These are phyloP conservation scores for Eupithecia subumbrata DNA, from an alignment of 2,888 invertebrate species.

Conservation along the genomic window DNA sequence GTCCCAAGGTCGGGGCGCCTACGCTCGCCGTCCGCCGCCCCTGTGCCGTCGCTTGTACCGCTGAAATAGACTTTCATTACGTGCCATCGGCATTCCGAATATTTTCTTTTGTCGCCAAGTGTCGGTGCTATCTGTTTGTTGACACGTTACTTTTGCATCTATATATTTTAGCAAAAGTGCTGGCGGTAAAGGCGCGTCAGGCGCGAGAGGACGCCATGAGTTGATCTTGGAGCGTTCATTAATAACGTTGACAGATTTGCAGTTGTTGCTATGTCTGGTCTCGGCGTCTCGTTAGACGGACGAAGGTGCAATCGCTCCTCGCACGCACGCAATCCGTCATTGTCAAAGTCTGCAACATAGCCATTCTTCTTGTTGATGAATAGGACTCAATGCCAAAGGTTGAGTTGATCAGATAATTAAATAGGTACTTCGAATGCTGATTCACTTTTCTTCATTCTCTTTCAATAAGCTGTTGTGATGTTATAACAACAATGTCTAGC, in stretches of 20 bases:
- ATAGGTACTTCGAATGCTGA: neutral
- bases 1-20: conserved; percentile 80
- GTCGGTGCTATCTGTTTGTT: conserved; percentile 61
- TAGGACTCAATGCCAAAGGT: conserved; percentile 27
- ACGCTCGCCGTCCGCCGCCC: conserved; percentile 76
- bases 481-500: neutral
- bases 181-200: conserved; percentile 49
- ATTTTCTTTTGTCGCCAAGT: conserved; percentile 76
- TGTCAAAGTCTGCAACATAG: conserved; percentile 57
- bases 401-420: conserved; percentile 19
- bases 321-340: conserved; percentile 67
- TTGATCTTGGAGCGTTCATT: conserved; percentile 49
- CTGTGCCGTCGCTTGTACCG: conserved; percentile 71
- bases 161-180: conserved; percentile 58
- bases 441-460: neutral
- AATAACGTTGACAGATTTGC: conserved; percentile 55
- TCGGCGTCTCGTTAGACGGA: conserved; percentile 46
- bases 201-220: conserved; percentile 37
- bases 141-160: conserved; percentile 57
- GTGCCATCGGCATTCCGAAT: conserved; percentile 74
- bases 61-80: conserved; percentile 77
- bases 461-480: neutral
- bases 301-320: conserved; percentile 55
- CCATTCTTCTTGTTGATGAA: conserved; percentile 55
- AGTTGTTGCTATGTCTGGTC: conserved; percentile 55